Evolutionary conservation across 1,140 invertebrate species (phyloP).

Genomic region (Diploscapter pachys): DNA sequence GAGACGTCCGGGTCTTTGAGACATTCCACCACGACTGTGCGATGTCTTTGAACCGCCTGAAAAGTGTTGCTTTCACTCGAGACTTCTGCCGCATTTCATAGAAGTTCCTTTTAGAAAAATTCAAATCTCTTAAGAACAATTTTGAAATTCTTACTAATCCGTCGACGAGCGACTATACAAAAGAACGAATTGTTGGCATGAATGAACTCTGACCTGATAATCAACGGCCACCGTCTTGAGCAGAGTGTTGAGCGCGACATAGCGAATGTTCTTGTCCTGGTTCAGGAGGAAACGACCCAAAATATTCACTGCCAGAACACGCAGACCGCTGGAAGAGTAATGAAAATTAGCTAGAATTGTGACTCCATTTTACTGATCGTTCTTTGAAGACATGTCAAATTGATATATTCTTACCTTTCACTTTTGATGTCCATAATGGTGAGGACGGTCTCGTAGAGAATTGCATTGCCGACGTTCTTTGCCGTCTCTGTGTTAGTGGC

Average conservation of each 20-base stretch:
- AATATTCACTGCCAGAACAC: conserved; percentile 91
- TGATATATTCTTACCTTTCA: conserved; percentile 75
- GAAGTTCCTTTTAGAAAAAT: neutral
- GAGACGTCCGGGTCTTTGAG: conserved; percentile 71
- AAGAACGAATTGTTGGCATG: neutral
- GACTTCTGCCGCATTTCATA: too few species aligned
- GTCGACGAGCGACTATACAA: neutral
- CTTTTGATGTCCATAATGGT: conserved; percentile 98
- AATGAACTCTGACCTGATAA: neutral
- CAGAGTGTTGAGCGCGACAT: conserved; percentile 95
- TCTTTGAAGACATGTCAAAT: neutral
- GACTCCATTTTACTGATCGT: neutral
- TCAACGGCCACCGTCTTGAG: conserved; percentile 70
- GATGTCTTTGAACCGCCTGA: conserved; percentile 92
- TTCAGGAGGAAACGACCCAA: conserved; percentile 94
- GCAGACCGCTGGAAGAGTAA: conserved; percentile 36
- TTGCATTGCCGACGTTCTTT: conserved; percentile 97
- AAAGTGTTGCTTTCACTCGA: conserved; percentile 75
- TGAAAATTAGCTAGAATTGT: neutral
- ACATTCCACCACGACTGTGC: conserved; percentile 93
- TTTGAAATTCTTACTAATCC: too few species aligned
- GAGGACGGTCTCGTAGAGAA: conserved; percentile 91
- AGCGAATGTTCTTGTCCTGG: conserved; percentile 98
- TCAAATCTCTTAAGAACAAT: neutral
- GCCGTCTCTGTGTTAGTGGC: conserved; percentile 95